Base-by-base conservation (phyloP, 2,888 invertebrate genomes). In the Cheilosia urbana region DNA sequence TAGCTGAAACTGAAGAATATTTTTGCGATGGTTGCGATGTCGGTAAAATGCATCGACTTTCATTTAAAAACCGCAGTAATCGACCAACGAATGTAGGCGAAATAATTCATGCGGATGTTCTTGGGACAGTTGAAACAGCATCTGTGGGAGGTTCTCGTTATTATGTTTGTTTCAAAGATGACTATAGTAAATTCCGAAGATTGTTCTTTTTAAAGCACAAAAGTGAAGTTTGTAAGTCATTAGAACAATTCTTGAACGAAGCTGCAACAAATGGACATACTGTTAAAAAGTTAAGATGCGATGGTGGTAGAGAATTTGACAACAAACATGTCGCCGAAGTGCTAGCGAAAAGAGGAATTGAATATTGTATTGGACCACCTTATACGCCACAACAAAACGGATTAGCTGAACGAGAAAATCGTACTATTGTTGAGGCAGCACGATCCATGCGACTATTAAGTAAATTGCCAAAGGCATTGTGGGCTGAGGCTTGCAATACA, bases 11-110 rank as follows among this genome's bases (percentile, higher is more conserved):
- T 7, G 55, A 17, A 17, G 40, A 62, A 73, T 11, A 40, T 40
- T 40, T 80, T 30, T 80, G 66, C 51, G 58, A 79, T 72, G 42
- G 71, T 45, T 66, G 72, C 37, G 66, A 72, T 19, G n/a, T 66
- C 21, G 55, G 68, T 40, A 75, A 75, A 62, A 81, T 81, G 73
- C 69, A 81, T 19, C 17, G 69, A 62, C 69, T 81, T 53, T 49
- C 65, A n/a, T 76, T 82, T 30, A 63, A 53, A 53, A 53, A 45
- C 30, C 60, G 63, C 66, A 66, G 60, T 81, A 45, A 55, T 45
- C 65, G 71, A 71, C 68, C 63, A 49, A 53, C 19, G 1, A 17
- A 17, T 19, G 58, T 69, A 1, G 57, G 69, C 47, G 49, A 51
- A 19, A 19, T 63, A 1, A 63, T 71, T 6, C 62, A 63, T 49